phyloP scores from a whole-genome alignment of 2,797 vertebrate genomes.

The Hoplostethus mediterraneus region DNA sequence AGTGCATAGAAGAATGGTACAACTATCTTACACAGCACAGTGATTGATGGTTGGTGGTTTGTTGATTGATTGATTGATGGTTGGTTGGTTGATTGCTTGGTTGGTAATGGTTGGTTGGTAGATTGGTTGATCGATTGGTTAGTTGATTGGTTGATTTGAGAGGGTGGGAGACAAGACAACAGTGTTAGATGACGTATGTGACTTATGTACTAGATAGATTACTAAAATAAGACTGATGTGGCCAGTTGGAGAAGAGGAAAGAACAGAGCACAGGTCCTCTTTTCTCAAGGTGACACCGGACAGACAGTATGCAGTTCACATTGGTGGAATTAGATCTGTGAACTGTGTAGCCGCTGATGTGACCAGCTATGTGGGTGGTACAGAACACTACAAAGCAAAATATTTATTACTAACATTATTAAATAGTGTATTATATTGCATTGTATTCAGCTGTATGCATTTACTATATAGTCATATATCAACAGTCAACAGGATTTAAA shows the following conservation, averaged over 20 bases:
- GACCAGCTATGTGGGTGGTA: background rate
- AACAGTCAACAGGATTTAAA: background rate
- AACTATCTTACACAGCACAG: background rate
- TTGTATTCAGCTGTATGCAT: background rate
- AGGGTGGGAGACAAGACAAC: no score
- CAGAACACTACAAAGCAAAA: background rate
- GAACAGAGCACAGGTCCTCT: conserved; percentile 5
- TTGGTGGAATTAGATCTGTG: conserved; percentile 22
- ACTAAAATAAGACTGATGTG: conserved; percentile 32
- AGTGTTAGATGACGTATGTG: no score
- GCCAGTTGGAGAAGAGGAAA: conserved; percentile 27
- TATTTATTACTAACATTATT: no score
- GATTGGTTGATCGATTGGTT: background rate
- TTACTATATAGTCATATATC: background rate
- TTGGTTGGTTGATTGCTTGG: background rate
- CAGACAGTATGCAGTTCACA: conserved; percentile 22
- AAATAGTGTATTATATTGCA: background rate
- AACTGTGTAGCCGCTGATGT: background rate
- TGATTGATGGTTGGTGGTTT: background rate
- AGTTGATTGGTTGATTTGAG: background rate
- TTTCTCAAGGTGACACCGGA: conserved; percentile 16
- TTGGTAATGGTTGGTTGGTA: background rate
- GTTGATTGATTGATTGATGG: background rate
- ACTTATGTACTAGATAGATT: conserved; percentile 19
- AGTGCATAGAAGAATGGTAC: background rate